A percentile compares a stretch with the other conserved stretches of the same genome.
Evolutionary conservation across 2,113 vertebrate genomes (phyloP).

Genomic region (Sceloporus undulatus): DNA sequence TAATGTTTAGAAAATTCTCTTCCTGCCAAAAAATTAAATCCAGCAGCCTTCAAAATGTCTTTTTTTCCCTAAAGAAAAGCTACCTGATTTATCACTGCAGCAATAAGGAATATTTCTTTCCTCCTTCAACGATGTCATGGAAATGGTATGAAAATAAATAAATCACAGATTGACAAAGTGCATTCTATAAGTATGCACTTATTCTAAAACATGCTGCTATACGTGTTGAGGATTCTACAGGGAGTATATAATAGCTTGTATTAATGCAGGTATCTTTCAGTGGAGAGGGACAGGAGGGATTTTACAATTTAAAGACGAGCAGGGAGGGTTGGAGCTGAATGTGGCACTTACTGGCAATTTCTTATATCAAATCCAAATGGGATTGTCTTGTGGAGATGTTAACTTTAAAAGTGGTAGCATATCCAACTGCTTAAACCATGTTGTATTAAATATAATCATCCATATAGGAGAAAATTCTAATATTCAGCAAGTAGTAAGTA

Average conservation of each 20-base stretch:
- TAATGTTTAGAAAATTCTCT: constrained; percentile 45
- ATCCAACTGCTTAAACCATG: not conserved
- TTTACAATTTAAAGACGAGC: constrained; percentile 28
- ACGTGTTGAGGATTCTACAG: constrained; percentile 44
- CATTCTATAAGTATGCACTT: constrained; percentile 35
- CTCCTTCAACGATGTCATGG: constrained; percentile 57
- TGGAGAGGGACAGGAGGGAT: not conserved
- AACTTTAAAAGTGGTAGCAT: not conserved
- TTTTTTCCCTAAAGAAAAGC: not conserved
- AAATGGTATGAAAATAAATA: constrained; percentile 60
- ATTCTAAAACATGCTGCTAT: constrained; percentile 49
- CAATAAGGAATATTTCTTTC: constrained; percentile 56
- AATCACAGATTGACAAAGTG: constrained; percentile 56
- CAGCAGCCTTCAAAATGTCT: not conserved
- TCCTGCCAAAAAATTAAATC: not conserved
- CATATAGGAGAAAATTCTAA: constrained; percentile 29
- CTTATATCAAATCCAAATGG: constrained; percentile 20
- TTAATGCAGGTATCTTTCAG: constrained; percentile 34
- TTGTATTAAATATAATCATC: constrained; percentile 29
- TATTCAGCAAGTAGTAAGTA: constrained; percentile 36
- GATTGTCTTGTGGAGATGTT: constrained; percentile 40
- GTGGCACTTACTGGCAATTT: constrained; percentile 6
- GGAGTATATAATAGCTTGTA: constrained; percentile 15
- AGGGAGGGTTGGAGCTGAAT: constrained; percentile 25
- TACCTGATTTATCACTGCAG: constrained; percentile 43